Percentiles rank a stretch among this genome's conserved stretches.
Conservation (phyloP, 2,797 vertebrate species). For the Ctenopoma multispine region DNA sequence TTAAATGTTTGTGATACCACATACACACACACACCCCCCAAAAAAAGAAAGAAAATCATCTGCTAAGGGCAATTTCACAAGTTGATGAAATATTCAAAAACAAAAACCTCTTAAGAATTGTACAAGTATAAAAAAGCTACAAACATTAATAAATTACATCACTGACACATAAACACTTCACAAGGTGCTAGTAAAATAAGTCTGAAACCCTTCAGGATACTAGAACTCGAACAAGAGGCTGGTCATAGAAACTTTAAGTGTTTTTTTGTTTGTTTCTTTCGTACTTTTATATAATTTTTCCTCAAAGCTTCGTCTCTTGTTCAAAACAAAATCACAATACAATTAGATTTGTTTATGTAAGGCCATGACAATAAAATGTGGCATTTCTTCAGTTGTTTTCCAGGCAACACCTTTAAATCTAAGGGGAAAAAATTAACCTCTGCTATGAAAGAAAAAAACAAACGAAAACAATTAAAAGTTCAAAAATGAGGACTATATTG, state of each 20-base stretch:
- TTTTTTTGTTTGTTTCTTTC: constrained; percentile 29
- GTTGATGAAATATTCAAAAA: constrained; percentile 94
- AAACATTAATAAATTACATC: constrained; percentile 99
- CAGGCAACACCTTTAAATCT: constrained; percentile 89
- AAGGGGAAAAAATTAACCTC: constrained; percentile 55
- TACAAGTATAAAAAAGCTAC: constrained; percentile 99
- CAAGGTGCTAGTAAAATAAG: constrained; percentile 99
- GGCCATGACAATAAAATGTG: constrained; percentile 85
- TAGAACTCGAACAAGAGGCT: constrained; percentile 93
- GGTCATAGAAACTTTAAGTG: constrained; percentile 86
- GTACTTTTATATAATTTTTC: constrained; percentile 57
- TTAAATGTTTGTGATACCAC: constrained; percentile 73
- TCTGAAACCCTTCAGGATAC: constrained; percentile 90
- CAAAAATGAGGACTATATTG: constrained; percentile 71
- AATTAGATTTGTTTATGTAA: constrained; percentile 87
- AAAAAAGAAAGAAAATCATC: constrained; percentile 66
- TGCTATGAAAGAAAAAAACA: constrained; percentile 49
- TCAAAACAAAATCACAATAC: constrained; percentile 87
- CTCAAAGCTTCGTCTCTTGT: constrained; percentile 84
- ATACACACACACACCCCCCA: constrained; percentile 25
- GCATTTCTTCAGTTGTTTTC: constrained; percentile 87
- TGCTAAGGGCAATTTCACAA: constrained; percentile 84
- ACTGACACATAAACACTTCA: constrained; percentile 99
- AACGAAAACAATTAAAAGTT: constrained; percentile 36
- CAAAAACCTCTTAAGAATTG: constrained; percentile 96